Evolutionary conservation across 2,113 vertebrate genomes (phyloP).

Genomic region (Crotalus viridis): DNA sequence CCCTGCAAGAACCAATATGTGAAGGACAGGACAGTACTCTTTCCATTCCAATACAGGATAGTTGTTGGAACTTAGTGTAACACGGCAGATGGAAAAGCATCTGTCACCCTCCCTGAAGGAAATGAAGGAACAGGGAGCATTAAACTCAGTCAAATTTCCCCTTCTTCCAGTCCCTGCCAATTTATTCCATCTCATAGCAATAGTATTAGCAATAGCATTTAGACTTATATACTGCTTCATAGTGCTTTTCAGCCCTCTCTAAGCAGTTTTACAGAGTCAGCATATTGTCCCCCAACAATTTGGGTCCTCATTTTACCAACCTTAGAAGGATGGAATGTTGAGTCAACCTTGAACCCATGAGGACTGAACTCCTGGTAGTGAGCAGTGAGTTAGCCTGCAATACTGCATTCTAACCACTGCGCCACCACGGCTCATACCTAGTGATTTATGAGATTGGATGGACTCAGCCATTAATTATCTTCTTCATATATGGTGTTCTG

Average conservation of each 20-base stretch:
- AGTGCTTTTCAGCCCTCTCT: no score
- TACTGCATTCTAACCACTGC: no score
- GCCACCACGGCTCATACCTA: background rate
- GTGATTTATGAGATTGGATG: background rate
- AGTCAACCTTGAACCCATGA: no score
- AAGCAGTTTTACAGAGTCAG: no score
- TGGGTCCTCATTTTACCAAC: no score
- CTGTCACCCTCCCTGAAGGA: background rate
- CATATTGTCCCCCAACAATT: no score
- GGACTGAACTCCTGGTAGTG: no score
- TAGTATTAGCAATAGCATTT: no score
- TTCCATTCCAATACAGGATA: background rate
- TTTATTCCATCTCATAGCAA: background rate
- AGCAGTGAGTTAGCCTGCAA: no score
- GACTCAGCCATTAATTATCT: constrained; percentile 36
- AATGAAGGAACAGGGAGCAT: background rate
- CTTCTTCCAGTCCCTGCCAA: background rate
- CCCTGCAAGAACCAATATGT: background rate
- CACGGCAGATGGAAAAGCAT: background rate
- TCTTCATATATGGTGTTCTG: accelerated
- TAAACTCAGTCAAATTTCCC: background rate
- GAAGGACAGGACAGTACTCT: background rate
- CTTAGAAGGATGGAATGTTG: no score
- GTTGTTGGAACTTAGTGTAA: background rate
- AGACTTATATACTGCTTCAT: no score